Percentiles rank a stretch among this genome's conserved stretches.
Evolutionary conservation across 2,113 vertebrate species (phyloP).

Genomic region (Speoplatyrhinus poulsoni): DNA sequence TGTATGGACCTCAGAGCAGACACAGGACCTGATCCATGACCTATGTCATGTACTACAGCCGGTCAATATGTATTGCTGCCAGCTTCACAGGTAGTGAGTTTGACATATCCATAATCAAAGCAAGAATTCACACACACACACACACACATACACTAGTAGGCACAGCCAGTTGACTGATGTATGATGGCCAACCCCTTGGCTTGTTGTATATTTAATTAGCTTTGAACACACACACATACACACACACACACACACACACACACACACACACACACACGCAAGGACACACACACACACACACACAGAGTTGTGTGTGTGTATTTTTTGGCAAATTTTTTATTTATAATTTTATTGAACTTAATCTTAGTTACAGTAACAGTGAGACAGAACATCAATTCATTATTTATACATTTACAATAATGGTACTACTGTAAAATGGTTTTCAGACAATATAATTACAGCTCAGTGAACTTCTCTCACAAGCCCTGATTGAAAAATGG

Average conservation of each 20-base stretch:
- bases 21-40: slow-evolving; percentile 36
- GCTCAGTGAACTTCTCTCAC: too few relatives aligned
- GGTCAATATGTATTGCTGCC: not conserved
- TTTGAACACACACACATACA: slow-evolving; percentile 6
- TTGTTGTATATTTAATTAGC: slow-evolving; percentile 39
- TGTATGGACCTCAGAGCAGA: slow-evolving; percentile 36
- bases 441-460: too few relatives aligned
- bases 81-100: not conserved
- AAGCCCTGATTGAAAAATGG: too few relatives aligned
- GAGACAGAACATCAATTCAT: too few relatives aligned
- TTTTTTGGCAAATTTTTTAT: too few relatives aligned
- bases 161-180: slow-evolving; percentile 2
- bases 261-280: slow-evolving; percentile 8
- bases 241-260: slow-evolving; percentile 10
- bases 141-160: slow-evolving; percentile 17
- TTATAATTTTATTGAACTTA: too few relatives aligned
- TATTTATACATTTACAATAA: too few relatives aligned
- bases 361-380: too few relatives aligned
- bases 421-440: too few relatives aligned
- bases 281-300: slow-evolving; percentile 12
- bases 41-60: slow-evolving; percentile 26
- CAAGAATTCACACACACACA: slow-evolving; percentile 3
- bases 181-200: not conserved
- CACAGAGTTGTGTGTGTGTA: slow-evolving; percentile 32
- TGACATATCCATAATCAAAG: not conserved